A percentile compares a stretch with the other conserved stretches of the same genome.
phyloP scores from a whole-genome alignment of 35 echinoderm and acorn worm genomes.

The Heliocidaris tuberculata region DNA sequence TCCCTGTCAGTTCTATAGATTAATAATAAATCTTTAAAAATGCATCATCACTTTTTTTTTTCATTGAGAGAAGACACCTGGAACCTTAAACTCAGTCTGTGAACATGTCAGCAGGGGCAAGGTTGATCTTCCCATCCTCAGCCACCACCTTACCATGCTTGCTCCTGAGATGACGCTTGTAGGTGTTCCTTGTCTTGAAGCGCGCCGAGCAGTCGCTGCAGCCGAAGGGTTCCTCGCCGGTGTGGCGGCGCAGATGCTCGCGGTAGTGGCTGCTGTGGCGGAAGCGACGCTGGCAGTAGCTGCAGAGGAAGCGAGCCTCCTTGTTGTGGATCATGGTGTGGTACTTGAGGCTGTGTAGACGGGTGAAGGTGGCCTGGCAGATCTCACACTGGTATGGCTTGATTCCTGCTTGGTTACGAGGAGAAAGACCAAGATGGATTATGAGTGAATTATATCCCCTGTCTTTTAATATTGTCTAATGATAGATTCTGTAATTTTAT shows the following conservation, averaged over 20 bases:
- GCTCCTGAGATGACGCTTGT: conserved; percentile 77
- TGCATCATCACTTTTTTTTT: too few relatives aligned
- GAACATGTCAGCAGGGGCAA: background rate
- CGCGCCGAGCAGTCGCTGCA: conserved; percentile 88
- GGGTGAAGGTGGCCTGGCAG: conserved; percentile 93
- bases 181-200: conserved; percentile 98
- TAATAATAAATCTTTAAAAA: too few relatives aligned
- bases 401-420: conserved; percentile 70
- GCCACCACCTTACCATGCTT: conserved; percentile 85
- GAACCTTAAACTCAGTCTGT: background rate
- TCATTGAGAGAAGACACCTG: too few relatives aligned
- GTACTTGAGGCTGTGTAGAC: conserved; percentile 97
- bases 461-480: background rate
- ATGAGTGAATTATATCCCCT: background rate
- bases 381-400: conserved; percentile 88
- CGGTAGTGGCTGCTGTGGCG: conserved; percentile 96
- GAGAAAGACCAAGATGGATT: conserved; percentile 23
- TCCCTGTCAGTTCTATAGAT: background rate
- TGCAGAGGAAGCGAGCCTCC: conserved; percentile 86
- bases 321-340: conserved; percentile 99
- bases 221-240: conserved; percentile 93
- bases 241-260: conserved; percentile 95
- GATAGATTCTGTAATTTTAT: background rate
- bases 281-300: conserved; percentile 87
- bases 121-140: conserved; percentile 53